Evolutionary conservation across 2,797 vertebrate genomes (phyloP).

Genomic region (Mallotus villosus): DNA sequence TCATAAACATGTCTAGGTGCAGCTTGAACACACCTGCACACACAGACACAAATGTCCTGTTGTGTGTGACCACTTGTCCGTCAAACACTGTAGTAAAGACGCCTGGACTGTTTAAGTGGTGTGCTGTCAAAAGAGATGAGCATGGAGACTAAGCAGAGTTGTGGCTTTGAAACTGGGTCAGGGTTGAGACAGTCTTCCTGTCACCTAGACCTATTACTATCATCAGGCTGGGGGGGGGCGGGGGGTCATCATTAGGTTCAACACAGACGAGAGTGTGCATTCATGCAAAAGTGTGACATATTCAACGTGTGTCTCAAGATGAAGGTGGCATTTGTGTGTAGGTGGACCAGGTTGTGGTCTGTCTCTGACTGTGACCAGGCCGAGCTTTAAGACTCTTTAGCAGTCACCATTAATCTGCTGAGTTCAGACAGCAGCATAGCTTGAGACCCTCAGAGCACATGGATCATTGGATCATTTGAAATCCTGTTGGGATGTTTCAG

Average conservation of each 20-base stretch:
- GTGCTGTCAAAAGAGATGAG: constrained; percentile 45
- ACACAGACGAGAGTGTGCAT: constrained; percentile 22
- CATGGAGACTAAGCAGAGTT: constrained; percentile 25
- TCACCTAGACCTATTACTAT: background rate
- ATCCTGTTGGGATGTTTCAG: constrained; percentile 67
- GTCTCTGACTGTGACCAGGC: constrained; percentile 8
- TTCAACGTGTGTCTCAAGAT: constrained; percentile 10
- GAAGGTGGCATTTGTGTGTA: constrained; percentile 27
- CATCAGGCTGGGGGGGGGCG: background rate
- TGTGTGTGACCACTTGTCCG: constrained; percentile 42
- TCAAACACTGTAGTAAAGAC: constrained; percentile 36
- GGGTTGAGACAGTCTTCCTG: background rate
- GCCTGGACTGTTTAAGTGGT: constrained; percentile 29
- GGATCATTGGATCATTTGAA: constrained; percentile 54
- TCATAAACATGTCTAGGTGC: constrained; percentile 3
- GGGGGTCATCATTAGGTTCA: background rate
- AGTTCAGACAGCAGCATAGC: constrained; percentile 40
- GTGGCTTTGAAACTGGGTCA: too few species aligned
- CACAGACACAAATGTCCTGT: constrained; percentile 22
- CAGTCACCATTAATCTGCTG: constrained; percentile 64
- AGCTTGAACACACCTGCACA: background rate
- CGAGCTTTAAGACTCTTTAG: constrained; percentile 63
- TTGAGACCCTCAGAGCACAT: constrained; percentile 54
- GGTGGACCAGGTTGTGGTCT: constrained; percentile 22
- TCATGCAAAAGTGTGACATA: constrained; percentile 17